A percentile compares a stretch with the other conserved stretches of the same genome.
phyloP scores from a whole-genome alignment of 53 echinoderm and acorn worm genomes.

The Echinometra lucunter region DNA sequence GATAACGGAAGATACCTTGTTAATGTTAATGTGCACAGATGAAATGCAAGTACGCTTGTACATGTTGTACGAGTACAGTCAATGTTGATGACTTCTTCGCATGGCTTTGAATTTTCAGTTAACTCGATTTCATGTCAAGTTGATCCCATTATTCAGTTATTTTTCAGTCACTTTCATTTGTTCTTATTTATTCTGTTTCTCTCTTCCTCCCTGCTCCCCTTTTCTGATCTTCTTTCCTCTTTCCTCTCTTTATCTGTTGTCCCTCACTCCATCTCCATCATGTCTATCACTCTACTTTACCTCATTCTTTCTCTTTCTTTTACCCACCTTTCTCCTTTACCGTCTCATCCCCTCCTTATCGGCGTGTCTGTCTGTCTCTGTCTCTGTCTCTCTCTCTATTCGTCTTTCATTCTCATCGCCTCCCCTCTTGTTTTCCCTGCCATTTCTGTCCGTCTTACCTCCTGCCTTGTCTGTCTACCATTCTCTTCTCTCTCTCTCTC shows the following conservation, averaged over 20 bases:
- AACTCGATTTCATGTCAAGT: neutral
- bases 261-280: too few relatives aligned
- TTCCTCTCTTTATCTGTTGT: too few relatives aligned
- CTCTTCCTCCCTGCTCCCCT: too few relatives aligned
- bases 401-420: neutral
- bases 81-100: neutral
- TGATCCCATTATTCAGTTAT: neutral
- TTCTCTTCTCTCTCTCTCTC: neutral
- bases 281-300: too few relatives aligned
- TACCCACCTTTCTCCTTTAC: neutral
- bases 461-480: neutral
- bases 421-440: neutral
- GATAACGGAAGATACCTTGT: too few relatives aligned
- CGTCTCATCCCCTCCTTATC: neutral
- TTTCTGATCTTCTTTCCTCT: too few relatives aligned
- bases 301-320: too few relatives aligned
- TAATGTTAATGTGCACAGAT: too few relatives aligned
- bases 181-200: too few relatives aligned
- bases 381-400: neutral
- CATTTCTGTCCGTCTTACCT: neutral
- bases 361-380: neutral
- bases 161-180: too few relatives aligned
- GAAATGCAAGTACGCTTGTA: too few relatives aligned
- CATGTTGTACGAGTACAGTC: neutral
- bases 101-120: neutral